Conservation (phyloP, 2,113 vertebrate species). For the Apus apus region DNA sequence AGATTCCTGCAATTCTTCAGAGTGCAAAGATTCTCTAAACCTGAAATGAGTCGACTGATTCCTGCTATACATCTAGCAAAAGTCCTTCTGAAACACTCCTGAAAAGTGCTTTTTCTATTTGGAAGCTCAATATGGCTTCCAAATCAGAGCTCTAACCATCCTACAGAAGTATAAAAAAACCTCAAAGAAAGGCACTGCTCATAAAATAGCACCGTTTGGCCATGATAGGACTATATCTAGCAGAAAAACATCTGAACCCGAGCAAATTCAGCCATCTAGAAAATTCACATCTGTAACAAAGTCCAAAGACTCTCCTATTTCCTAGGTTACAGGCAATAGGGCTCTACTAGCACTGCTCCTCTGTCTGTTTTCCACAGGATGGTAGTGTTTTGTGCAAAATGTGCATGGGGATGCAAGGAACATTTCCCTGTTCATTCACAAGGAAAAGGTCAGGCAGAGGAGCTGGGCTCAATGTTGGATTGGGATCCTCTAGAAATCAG, state of each 20-base stretch:
- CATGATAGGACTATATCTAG: neutral
- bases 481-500: neutral
- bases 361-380: conserved; percentile 26
- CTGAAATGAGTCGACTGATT: neutral
- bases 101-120: neutral
- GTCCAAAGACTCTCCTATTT: neutral
- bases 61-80: neutral
- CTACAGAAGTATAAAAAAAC: neutral
- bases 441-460: neutral
- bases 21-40: neutral
- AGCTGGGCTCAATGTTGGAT: neutral
- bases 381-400: conserved; percentile 33
- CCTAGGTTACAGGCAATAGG: neutral
- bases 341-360: neutral
- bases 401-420: neutral
- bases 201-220: neutral
- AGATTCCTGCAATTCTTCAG: neutral
- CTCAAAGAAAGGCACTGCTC: neutral
- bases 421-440: neutral
- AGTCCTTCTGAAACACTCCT: neutral
- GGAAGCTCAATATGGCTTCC: neutral
- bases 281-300: conserved; percentile 3
- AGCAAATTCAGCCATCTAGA: neutral
- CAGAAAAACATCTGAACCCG: neutral
- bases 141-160: neutral